phyloP scores from a whole-genome alignment of 2,888 invertebrate genomes.

The Tenodera sinensis region DNA sequence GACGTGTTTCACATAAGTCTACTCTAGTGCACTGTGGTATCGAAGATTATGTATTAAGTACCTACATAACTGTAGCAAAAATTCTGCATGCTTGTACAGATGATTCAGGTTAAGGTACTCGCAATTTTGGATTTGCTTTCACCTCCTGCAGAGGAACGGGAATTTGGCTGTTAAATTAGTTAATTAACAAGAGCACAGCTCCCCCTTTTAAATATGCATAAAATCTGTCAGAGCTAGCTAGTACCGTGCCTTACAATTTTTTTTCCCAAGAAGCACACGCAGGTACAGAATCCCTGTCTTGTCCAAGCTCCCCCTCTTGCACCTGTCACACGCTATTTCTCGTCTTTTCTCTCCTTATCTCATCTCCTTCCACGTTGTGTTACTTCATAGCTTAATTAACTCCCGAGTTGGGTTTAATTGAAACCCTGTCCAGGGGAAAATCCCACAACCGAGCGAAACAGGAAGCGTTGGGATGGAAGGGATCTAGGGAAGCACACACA shows the following conservation, averaged over 20 bases:
- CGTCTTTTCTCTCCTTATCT: background rate
- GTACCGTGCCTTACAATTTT: background rate
- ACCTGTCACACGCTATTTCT: background rate
- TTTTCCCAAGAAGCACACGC: background rate
- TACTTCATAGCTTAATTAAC: slow-evolving; percentile 11
- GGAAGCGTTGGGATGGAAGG: background rate
- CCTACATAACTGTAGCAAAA: no score
- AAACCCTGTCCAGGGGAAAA: background rate
- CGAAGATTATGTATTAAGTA: no score
- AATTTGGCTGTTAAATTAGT: background rate
- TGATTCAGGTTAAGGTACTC: background rate
- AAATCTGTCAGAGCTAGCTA: background rate
- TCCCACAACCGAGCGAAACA: background rate
- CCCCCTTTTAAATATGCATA: slow-evolving; percentile 4
- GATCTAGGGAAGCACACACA: background rate
- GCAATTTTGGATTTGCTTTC: background rate
- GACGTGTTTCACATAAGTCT: no score
- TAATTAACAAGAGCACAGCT: background rate
- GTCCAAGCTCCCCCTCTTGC: background rate
- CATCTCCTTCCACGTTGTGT: background rate
- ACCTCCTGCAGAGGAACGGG: background rate
- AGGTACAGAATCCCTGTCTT: background rate
- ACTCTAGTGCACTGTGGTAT: no score
- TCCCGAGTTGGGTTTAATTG: slow-evolving; percentile 26
- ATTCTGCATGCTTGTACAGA: background rate